Base-by-base conservation (phyloP, 1,140 invertebrate species). In the Drosophila truncata region DNA sequence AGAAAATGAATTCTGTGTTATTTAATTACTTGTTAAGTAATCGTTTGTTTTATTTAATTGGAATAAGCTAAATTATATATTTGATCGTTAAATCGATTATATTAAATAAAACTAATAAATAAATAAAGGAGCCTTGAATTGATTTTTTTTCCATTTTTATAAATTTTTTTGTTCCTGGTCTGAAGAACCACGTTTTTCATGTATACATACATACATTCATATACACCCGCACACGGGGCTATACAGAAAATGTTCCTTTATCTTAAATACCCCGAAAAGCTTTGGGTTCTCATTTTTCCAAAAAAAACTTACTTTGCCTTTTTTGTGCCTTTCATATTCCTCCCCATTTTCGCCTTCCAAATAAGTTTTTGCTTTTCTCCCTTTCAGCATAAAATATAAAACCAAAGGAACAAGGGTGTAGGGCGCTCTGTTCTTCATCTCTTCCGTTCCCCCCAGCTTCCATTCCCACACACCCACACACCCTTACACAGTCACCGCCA, bases 241-340 rank as follows among this genome's bases (percentile, higher is more conserved):
- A 50, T 60, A 65, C 37, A 79, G 33, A 66, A 52, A 49, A 71
- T 69, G 60, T 81, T 85, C 63, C 63, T 67, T 77, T 80, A 77
- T 84, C 81, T 80, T 84, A 84, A 77, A 25, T 54, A 20, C 62
- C 76, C 54, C 66, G 61, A 55, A 55, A 55, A 79, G 69, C 61
- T 60, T 31, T 41, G 55, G 29, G 61, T 41, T 64, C 35, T 25
- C 52, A 37, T 37, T 55, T 87, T 86, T 86, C 76, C 75, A 9
- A 63, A 79, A 63, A 79, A 76, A 86, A 66, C 60, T 78, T 65
- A 61, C 50, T 81, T 66, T 47, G 67, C 74, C 61, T 67, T 81
- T 82, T 81, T 71, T 84, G 75, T 83, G 31, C 14, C 47, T 62
- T 41, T 65, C 44, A 80, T 66, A 52, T 63, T 57, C 49, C 58